Conservation (phyloP, 2,797 vertebrate genomes). For the Neopelma chrysocephalum region DNA sequence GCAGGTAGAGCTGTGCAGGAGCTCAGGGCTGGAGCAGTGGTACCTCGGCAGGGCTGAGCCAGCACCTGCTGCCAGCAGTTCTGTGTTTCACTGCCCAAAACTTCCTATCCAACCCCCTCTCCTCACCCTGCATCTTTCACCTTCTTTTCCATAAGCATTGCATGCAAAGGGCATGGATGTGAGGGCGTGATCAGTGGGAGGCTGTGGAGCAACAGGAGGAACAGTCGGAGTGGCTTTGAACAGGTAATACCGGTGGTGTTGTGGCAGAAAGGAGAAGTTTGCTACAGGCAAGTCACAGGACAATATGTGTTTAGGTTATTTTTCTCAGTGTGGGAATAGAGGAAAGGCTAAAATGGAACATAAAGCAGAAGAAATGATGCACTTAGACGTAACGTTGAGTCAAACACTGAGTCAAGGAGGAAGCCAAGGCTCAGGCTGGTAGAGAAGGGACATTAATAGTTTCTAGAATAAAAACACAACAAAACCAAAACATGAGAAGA, state of each 20-base stretch:
- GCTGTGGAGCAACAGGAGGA: neutral
- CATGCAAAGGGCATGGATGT: fast-evolving
- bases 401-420: neutral
- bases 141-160: neutral
- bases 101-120: neutral
- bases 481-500: neutral
- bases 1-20: neutral
- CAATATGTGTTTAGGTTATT: neutral
- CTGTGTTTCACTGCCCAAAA: neutral
- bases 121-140: neutral
- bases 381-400: neutral
- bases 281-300: slow-evolving; percentile 16
- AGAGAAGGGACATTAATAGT: neutral
- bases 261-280: neutral
- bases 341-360: neutral
- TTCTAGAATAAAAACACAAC: neutral
- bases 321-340: neutral
- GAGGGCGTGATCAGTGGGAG: neutral
- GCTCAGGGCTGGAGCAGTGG: neutral
- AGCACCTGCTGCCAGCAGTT: neutral
- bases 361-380: neutral
- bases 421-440: neutral
- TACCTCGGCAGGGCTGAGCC: neutral
- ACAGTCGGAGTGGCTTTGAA: neutral
- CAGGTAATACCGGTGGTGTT: neutral